Percentiles rank a stretch among this genome's conserved stretches.
Conservation (phyloP, 37 sponge, comb jelly and placozoan genomes). For the Halichondria panicea region DNA sequence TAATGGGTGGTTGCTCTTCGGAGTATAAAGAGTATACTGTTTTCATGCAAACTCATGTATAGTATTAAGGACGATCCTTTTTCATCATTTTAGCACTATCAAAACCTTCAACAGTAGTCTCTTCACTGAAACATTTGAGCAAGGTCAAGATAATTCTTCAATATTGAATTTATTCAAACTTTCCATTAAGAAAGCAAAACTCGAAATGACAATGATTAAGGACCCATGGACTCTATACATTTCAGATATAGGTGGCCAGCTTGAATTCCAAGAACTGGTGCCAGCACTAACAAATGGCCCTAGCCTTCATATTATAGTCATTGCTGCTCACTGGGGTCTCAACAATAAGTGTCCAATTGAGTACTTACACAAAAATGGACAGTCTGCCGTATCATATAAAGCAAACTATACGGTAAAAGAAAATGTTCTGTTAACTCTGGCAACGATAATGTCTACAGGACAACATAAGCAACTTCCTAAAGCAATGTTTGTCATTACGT, state of each 20-base stretch:
- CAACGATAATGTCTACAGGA: conserved; percentile 3
- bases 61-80: too few relatives aligned
- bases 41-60: too few relatives aligned
- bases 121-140: too few relatives aligned
- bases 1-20: too few relatives aligned
- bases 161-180: too few relatives aligned
- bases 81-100: too few relatives aligned
- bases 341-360: neutral
- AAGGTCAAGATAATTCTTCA: too few relatives aligned
- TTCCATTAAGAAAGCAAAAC: too few relatives aligned
- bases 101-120: too few relatives aligned
- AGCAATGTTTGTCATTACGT: conserved; percentile 3
- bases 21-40: too few relatives aligned
- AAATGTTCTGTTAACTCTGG: neutral
- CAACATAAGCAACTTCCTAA: neutral
- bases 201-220: too few relatives aligned
- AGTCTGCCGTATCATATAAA: neutral
- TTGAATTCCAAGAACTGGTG: conserved; percentile 25
- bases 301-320: neutral
- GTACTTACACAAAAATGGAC: neutral
- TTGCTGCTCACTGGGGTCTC: neutral
- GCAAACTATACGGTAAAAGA: neutral
- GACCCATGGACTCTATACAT: conserved; percentile 6
- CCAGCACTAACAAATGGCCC: conserved; percentile 6
- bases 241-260: conserved; percentile 20